phyloP scores from a whole-genome alignment of 2,113 vertebrate species.

The Scomber scombrus region DNA sequence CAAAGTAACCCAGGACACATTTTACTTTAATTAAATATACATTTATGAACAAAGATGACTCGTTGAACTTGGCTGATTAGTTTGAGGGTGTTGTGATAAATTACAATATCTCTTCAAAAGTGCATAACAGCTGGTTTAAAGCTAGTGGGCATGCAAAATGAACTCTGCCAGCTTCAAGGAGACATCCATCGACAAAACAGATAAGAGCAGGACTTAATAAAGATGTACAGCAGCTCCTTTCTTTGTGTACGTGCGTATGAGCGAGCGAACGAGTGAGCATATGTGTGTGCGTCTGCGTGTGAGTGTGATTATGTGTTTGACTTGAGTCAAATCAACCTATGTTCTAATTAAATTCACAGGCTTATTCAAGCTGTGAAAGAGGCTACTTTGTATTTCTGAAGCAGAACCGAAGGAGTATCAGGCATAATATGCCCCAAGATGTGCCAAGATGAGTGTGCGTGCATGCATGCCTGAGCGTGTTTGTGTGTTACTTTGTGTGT shows the following conservation, averaged over 20 bases:
- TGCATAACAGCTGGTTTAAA: slow-evolving; percentile 37
- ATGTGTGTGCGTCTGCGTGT: background rate
- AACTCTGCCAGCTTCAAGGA: slow-evolving; percentile 56
- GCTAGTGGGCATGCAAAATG: slow-evolving; percentile 29
- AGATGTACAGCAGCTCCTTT: slow-evolving; percentile 53
- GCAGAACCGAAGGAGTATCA: slow-evolving; percentile 58
- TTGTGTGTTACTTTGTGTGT: slow-evolving; percentile 60
- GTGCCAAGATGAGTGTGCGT: slow-evolving; percentile 48
- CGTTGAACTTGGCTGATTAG: slow-evolving; percentile 17
- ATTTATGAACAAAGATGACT: slow-evolving; percentile 22
- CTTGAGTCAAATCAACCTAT: slow-evolving; percentile 78
- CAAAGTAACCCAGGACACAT: background rate
- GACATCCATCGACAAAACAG: slow-evolving; percentile 64
- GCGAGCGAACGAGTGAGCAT: background rate
- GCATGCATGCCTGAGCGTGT: slow-evolving; percentile 31
- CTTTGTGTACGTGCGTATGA: slow-evolving; percentile 29
- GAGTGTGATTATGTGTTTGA: slow-evolving; percentile 52
- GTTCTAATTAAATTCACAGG: slow-evolving; percentile 79
- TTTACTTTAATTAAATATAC: slow-evolving; percentile 7
- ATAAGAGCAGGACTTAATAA: slow-evolving; percentile 67
- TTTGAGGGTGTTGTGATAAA: slow-evolving; percentile 50
- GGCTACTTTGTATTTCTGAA: slow-evolving; percentile 75
- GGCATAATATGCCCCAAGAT: slow-evolving; percentile 61
- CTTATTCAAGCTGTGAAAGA: slow-evolving; percentile 72
- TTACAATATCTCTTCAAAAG: slow-evolving; percentile 37